These are phyloP conservation scores for Ptilorrhoa leucosticta DNA, from an alignment of 2,113 vertebrate genomes.

Conservation along the genomic window DNA sequence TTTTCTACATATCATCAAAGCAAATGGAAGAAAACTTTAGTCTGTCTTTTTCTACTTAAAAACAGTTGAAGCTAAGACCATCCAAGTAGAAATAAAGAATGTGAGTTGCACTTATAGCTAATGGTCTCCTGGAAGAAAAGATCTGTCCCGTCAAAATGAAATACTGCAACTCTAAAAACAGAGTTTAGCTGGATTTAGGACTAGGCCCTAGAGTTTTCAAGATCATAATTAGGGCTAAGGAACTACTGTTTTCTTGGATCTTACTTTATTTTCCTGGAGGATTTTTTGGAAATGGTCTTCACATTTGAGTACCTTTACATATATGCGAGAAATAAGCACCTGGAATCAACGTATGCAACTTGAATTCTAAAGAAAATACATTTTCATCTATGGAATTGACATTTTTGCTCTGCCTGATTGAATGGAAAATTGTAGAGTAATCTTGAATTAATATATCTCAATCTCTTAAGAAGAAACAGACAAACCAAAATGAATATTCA, in stretches of 20 bases:
- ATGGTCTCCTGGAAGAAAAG: not conserved
- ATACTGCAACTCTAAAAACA: not conserved
- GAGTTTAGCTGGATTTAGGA: not conserved
- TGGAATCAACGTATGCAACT: not conserved
- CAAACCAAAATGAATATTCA: not conserved
- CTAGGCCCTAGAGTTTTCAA: not conserved
- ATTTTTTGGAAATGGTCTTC: not conserved
- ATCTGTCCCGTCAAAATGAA: not conserved
- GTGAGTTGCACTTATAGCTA: not conserved
- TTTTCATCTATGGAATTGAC: not conserved
- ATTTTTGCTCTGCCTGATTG: not conserved
- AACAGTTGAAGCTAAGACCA: not conserved
- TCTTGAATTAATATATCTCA: not conserved
- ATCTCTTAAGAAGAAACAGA: not conserved
- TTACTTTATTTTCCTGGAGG: not conserved
- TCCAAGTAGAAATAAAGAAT: not conserved
- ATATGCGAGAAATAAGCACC: not conserved
- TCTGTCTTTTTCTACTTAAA: not conserved
- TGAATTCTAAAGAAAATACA: not conserved
- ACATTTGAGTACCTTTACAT: not conserved
- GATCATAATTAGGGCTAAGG: not conserved
- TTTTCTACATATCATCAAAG: not conserved
- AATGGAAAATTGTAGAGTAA: not conserved
- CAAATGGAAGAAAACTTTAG: not conserved
- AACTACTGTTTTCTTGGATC: not conserved